Evolutionary conservation across 2,888 invertebrate genomes (phyloP), one percentile per base, ranked within the genome.

Genomic region (Polylopha cassiicola): DNA sequence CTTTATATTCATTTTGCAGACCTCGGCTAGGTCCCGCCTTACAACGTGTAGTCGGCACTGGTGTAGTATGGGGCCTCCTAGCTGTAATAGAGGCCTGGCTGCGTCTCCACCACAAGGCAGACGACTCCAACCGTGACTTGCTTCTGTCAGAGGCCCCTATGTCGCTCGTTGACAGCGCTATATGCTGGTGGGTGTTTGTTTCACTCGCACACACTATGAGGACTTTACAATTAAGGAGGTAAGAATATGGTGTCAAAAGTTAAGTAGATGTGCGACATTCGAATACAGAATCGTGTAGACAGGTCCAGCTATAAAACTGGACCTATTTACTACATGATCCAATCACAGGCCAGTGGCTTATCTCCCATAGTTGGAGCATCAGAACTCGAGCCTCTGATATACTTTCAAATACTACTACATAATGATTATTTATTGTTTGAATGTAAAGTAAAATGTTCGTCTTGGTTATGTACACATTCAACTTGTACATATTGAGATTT

Each of bases 151-250:
- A 91, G 47, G 91, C 97, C 47, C 97, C 97, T 8, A 85, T 98
- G 41, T 95, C 96, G 14, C 88, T 97, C 20, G 79, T 95, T 15
- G 96, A 95, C 77, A 89, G 91, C 64, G 89, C 93, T 65, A 94
- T 98, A 63, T 97, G 95, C 66, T 98, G 96, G 95, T 97, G 97
- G 96, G 95, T 96, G 55, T 94, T 94, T 66, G 92, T 92, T 2
- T 92, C 92, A 7, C 88, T 98, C 34, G 92, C 97, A 8, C 93
- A 94, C 68, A 98, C 98, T 1, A 97, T 95, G 55, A 86, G 97
- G 51, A 96, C 97, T 0, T 82, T 98, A 46, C 88, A 96, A 54
- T 84, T 98, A 42, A 86, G 97, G 57, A 88, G 91, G 91, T 90
- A 46, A 63, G 59, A 43, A 22, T 15, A n/a, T 47, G 17, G 5